These are phyloP conservation scores for Oeneis ivallda DNA, from an alignment of 2,888 invertebrate species.

Conservation along the genomic window DNA sequence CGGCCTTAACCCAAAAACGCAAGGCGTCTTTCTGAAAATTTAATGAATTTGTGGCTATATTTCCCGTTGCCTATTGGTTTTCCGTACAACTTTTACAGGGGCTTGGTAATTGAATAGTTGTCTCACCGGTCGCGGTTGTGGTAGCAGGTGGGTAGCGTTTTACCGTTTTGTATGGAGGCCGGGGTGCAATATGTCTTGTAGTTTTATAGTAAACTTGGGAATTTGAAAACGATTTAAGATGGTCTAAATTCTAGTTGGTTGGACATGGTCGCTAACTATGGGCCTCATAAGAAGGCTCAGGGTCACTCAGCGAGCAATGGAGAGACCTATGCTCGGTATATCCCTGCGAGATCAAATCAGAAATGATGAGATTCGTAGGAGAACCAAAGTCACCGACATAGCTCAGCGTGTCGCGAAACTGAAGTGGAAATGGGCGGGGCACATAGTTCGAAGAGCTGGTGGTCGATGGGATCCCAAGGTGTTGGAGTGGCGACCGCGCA, in stretches of 20 bases:
- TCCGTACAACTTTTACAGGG: constrained; percentile 17
- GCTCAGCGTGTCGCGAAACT: too few species aligned
- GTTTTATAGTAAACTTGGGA: constrained; percentile 10
- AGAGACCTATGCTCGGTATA: too few species aligned
- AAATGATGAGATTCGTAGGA: too few species aligned
- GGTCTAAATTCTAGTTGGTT: not conserved
- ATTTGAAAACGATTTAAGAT: not conserved
- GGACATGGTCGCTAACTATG: too few species aligned
- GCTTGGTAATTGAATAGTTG: constrained; percentile 23
- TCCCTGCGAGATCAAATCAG: too few species aligned
- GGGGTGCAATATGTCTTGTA: constrained; percentile 1
- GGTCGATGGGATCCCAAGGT: too few species aligned
- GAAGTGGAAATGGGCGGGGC: too few species aligned
- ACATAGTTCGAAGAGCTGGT: too few species aligned
- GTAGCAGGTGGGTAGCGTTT: constrained; percentile 9
- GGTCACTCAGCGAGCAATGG: too few species aligned
- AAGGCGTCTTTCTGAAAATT: constrained; percentile 23
- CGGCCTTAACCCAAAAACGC: constrained; percentile 1
- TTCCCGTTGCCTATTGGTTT: constrained; percentile 12
- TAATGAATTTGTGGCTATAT: constrained; percentile 25
- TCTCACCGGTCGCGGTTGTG: not conserved
- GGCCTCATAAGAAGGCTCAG: too few species aligned
- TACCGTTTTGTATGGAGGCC: constrained; percentile 1
- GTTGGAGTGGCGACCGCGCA: too few species aligned
- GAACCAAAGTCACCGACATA: too few species aligned